Evolutionary conservation across 2,113 vertebrate genomes (phyloP), one percentile per base, ranked within the genome.

Genomic region (Calyptommatus sinebrachiatus): DNA sequence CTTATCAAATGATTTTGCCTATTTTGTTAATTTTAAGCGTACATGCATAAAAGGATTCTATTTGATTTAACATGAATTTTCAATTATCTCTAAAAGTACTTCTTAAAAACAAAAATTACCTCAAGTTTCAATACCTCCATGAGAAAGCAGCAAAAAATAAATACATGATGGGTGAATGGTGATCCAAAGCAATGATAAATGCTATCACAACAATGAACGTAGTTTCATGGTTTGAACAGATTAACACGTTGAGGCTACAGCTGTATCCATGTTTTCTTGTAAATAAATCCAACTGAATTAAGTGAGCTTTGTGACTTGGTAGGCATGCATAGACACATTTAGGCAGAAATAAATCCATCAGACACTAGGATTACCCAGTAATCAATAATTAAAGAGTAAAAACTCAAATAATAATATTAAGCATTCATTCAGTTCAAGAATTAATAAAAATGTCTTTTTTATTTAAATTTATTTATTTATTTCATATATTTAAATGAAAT

Each of bases 51-150:
- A 61, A 79, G 62, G 21, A 85, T 76, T 12, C 35, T n/a, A 75
- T 79, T 41, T 83, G 1, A 20, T 77, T 79, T 78, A 81, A 85
- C 16, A 81, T 41, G 16, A 29, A 82, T 71, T 82, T 90, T n/a
- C 89, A 80, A 81, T 80, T 86, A 73, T 8, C 60, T 80, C 85
- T 76, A 84, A 84, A 84, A 86, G 84, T 84, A 92, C 86, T 63
- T 53, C 24, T 70, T 92, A 84, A 60, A 79, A 67, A 83, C 89
- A 88, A 75, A 82, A 31, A 89, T 96, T 97, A 96, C 95, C 95
- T 97, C 94, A 85, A 95, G 92, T 94, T 96, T 95, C 96, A 90
- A 89, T 82, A 94, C 93, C 95, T 97, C 94, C 93, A 88, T 89
- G 86, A 95, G 91, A 94, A 89, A 94, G 92, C 92, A 94, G 85